Evolutionary conservation across 2,797 vertebrate species (phyloP), one percentile per base, ranked within the genome.

Genomic region (Poeciliopsis infans): DNA sequence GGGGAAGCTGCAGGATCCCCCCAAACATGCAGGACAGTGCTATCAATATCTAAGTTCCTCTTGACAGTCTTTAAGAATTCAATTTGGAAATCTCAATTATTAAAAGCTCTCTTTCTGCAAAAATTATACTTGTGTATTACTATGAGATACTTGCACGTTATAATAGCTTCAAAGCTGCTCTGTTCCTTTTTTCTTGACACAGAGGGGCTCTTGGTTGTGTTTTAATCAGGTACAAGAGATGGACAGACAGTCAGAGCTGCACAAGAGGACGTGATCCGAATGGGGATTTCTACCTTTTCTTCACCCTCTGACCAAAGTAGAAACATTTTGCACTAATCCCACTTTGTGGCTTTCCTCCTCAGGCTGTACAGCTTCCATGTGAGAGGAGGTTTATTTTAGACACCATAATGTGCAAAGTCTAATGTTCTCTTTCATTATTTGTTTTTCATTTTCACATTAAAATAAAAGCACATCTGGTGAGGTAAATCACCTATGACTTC

Each of bases 211-310:
- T 75, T 57, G 57, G 73, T 74, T 80, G 69, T 57, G 72, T 76
- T 74, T 91, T 91, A 92, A 93, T 92, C 92, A 91, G 90, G 72
- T 84, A 77, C 75, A 51, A 66, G 80, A 85, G 79, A 59, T 15
- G 28, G 57, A 45, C 77, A 71, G 87, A 78, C 80, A 78, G 84
- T 79, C 84, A 81, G 79, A 89, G 86, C 78, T 84, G 82, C 71
- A 83, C 75, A 76, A 71, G 71, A 15, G 79, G 72, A 92, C 84
- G 90, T 92, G 92, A 92, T n/a, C 4, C 2, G 90, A 91, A 90
- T 94, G 82, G 18, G 78, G 83, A 93, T 88, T 80, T 79, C 83
- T 31, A 33, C 6, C 76, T 84, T 88, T 81, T 68, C 79, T 77
- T 76, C 86, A 61, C 46, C 76, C 59, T 71, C 51, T 43, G 79